Base-by-base conservation (phyloP, 2,113 vertebrate genomes). In the Sorex araneus region DNA sequence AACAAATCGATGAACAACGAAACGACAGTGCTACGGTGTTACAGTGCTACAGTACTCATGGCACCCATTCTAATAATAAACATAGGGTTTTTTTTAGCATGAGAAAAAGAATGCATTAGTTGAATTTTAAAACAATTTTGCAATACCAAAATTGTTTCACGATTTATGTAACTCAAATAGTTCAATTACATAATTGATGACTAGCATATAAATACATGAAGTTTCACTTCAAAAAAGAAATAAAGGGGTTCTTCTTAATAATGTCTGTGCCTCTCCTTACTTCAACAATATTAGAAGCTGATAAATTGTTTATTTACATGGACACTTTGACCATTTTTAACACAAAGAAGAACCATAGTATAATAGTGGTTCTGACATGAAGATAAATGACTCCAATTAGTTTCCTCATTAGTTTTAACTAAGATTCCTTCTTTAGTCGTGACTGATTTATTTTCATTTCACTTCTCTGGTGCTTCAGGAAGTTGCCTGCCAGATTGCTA, bases 351-450 rank as follows among this genome's bases (percentile, higher is more conserved):
- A 92, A 40, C 63, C 94, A 28, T 45, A 88, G 89, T 91, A 32
- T 81, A 74, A 92, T 95, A 94, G 96, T 93, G 96, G 92, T 93
- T 9, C 80, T 96, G 78, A 84, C 83, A 90, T 30, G 57, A 90
- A 97, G 95, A 97, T 73, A 95, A 97, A 97, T 94, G 81, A 75
- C 64, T 97, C 91, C 93, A 95, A 95, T 97, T 97, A 97, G 67
- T 34, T 91, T 96, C 95, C 87, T 94, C 93, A 92, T 97, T 97
- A 95, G 75, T 94, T 97, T 96, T 96, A 97, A 96, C 82, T 79
- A 95, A 87, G 74, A 87, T 97, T 92, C 93, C 94, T 97, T 97
- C 94, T 95, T 95, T 94, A 91, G 94, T 81, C 80, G 85, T 73
- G 78, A 97, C 85, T 94, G 93, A 94, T 97, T 96, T 97, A 93